Evolutionary conservation across 1,140 invertebrate species (phyloP).

Genomic region (Papilio xuthus): DNA sequence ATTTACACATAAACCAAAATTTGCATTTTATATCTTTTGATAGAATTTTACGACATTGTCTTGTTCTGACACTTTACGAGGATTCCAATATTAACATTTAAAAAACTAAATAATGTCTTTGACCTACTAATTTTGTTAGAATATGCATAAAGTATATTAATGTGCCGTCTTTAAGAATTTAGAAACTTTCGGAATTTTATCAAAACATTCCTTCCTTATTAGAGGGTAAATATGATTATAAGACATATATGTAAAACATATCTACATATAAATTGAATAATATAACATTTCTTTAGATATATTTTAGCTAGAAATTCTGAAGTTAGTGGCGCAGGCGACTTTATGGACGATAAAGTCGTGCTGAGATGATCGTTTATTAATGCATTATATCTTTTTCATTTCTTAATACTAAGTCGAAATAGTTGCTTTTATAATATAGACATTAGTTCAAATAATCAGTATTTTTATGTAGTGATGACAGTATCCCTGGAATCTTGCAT

Average conservation of each 20-base stretch:
- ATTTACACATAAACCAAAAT: constrained; percentile 35
- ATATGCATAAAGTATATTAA: constrained; percentile 30
- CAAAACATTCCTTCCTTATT: constrained; percentile 4
- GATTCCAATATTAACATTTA: constrained; percentile 25
- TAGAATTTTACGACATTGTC: constrained; percentile 34
- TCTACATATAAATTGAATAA: constrained; percentile 6
- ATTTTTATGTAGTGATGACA: background rate
- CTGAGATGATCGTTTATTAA: constrained; percentile 29
- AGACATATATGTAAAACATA: background rate
- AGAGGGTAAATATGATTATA: constrained; percentile 2
- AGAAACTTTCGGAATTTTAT: constrained; percentile 29
- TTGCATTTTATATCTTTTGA: constrained; percentile 24
- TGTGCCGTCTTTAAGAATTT: constrained; percentile 9
- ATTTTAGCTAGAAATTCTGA: background rate
- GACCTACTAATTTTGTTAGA: constrained; percentile 32
- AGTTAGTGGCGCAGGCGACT: background rate
- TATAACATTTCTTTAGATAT: background rate
- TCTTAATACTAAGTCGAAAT: background rate
- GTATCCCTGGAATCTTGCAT: background rate
- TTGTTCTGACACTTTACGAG: constrained; percentile 23
- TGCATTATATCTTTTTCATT: background rate
- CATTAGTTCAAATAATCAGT: background rate
- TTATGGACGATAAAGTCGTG: constrained; percentile 16
- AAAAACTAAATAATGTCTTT: constrained; percentile 27
- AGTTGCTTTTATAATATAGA: background rate